These are phyloP conservation scores for Drosophila subsilvestris DNA, from an alignment of 2,888 invertebrate species.

Conservation along the genomic window DNA sequence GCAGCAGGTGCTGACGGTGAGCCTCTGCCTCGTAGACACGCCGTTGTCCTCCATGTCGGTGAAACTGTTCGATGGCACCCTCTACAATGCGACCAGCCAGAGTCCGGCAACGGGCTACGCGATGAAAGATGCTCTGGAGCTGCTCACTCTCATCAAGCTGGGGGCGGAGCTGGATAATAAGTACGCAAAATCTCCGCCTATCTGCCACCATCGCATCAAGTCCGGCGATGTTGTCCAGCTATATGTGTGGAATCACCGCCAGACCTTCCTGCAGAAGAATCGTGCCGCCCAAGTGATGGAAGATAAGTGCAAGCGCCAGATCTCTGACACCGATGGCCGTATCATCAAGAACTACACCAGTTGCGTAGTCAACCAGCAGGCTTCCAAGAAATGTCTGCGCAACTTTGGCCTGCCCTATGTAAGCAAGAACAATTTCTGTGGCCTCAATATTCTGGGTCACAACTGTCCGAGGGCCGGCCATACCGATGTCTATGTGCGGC, in stretches of 20 bases:
- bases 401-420: constrained; percentile 41
- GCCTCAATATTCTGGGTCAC: constrained; percentile 47
- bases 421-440: constrained; percentile 33
- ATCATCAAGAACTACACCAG: background rate
- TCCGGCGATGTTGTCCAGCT: background rate
- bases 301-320: background rate
- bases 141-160: constrained; percentile 24
- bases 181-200: background rate
- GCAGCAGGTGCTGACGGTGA: constrained; percentile 8
- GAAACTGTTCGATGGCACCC: constrained; percentile 20
- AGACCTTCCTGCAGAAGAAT: background rate
- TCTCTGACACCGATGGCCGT: background rate
- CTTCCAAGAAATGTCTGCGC: constrained; percentile 8
- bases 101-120: background rate
- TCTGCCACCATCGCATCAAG: constrained; percentile 8
- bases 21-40: constrained; percentile 8
- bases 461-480: constrained; percentile 25
- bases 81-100: background rate
- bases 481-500: constrained; percentile 34
- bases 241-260: constrained; percentile 16
- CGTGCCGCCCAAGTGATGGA: background rate
- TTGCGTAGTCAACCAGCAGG: constrained; percentile 18
- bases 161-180: background rate
- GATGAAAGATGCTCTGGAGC: background rate
- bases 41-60: background rate